Base-by-base conservation (phyloP, 1,140 invertebrate species). In the Polyergus mexicanus region DNA sequence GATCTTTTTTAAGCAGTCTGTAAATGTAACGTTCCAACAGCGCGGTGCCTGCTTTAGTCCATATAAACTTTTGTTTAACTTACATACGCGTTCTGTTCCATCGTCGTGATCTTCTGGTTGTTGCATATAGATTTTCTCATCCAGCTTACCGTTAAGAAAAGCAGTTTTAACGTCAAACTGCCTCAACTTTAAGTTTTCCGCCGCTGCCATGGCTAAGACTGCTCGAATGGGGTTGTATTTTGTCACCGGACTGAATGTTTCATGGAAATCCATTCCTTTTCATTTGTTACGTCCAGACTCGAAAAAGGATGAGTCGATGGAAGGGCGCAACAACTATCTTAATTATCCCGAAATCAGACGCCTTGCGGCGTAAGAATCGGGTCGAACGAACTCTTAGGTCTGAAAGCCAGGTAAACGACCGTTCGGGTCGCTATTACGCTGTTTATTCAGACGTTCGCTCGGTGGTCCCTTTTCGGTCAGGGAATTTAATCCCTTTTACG, bases 1-100 rank as follows among this genome's bases (percentile, higher is more conserved):
- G 0, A 56, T 19, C 3, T 56, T 56, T 56, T 56, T 56, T 3
- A 56, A 7, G n/a, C 54, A 56, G 16, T 56, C n/a, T 56, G 54
- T 56, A n/a, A 56, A 56, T 56, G 6, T 56, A 16, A 56, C 16
- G 19, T 16, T 58, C 74, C 41, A 60, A 74, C 10, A 72, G 68
- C 44, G 28, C 38, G n/a, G 72, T 71, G 62, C 16, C n/a, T 56
- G 54, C n/a, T 56, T 56, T n/a, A 56, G n/a, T 7, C 54, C 54
- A 7, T 56, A 56, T n/a, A 56, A 7, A 56, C 19, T 56, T 56
- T 56, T 56, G 19, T 56, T 19, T 56, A 56, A 16, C 19, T 56
- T 56, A 56, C 54, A 56, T n/a, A 56, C 54, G n/a, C 35, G 35
- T 35, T 1, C 35, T n/a, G 54, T 56, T 7, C 54, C 54, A 19